A percentile compares a stretch with the other conserved stretches of the same genome.
phyloP scores from a whole-genome alignment of 2,113 vertebrate species.

The Aegithalos caudatus region DNA sequence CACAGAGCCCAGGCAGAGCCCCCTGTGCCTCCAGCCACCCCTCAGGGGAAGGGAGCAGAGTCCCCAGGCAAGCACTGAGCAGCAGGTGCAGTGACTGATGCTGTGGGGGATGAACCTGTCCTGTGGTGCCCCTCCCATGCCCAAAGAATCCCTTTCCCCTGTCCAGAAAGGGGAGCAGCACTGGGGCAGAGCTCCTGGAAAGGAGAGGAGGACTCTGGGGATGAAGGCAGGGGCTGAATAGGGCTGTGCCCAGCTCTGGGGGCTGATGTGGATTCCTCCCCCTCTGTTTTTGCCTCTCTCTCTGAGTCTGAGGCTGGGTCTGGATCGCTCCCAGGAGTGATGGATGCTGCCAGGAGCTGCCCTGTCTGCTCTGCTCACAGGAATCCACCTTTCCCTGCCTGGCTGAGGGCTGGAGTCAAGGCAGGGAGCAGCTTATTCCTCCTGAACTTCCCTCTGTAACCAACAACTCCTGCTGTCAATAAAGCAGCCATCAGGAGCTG shows the following conservation, averaged over 20 bases:
- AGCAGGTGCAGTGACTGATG: background rate
- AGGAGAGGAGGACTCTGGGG: background rate
- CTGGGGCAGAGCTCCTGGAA: background rate
- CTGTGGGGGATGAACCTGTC: background rate
- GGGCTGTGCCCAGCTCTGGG: background rate
- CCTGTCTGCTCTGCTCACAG: background rate
- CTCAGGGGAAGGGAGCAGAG: background rate
- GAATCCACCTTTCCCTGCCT: background rate
- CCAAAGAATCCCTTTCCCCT: background rate
- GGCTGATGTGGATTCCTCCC: background rate
- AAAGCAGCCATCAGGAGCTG: background rate
- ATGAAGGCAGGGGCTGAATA: background rate
- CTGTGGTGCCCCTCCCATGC: background rate
- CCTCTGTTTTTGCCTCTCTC: background rate
- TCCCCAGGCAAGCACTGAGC: background rate
- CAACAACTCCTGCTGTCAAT: background rate
- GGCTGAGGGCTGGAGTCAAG: background rate
- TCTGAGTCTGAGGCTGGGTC: background rate
- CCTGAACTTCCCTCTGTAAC: background rate
- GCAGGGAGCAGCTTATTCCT: constrained; percentile 16
- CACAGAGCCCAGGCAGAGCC: background rate
- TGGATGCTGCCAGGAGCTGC: background rate
- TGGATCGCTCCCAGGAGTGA: fast-evolving
- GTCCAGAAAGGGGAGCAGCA: background rate
- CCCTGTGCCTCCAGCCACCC: background rate